These are phyloP conservation scores for Cantharis nigra DNA, from an alignment of 2,888 invertebrate genomes.

Conservation along the genomic window DNA sequence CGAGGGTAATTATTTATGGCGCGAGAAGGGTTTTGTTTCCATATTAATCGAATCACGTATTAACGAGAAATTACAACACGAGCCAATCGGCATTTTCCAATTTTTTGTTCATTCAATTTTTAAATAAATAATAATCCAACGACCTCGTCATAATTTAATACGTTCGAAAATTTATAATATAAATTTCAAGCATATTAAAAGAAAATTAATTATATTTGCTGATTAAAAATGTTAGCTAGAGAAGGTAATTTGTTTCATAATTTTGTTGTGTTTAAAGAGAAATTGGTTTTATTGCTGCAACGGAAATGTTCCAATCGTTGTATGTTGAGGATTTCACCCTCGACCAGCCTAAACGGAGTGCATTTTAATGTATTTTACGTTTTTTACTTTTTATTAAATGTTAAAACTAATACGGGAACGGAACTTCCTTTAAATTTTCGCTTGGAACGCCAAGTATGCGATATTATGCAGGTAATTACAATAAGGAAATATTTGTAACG, in stretches of 20 bases:
- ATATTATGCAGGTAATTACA: background rate
- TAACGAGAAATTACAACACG: constrained; percentile 11
- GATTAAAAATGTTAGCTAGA: background rate
- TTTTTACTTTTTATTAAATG: background rate
- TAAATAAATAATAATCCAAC: background rate
- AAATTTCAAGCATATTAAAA: background rate
- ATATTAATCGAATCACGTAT: constrained; percentile 31
- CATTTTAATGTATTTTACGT: background rate
- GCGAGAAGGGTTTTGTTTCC: constrained; percentile 6
- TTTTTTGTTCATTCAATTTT: background rate
- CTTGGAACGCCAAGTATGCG: background rate
- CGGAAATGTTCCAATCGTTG: background rate
- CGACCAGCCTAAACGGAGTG: background rate
- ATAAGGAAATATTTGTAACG: background rate
- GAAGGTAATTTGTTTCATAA: background rate
- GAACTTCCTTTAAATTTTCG: background rate
- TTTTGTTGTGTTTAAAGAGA: background rate
- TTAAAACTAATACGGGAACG: background rate
- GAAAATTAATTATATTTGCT: background rate
- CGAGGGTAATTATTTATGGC: constrained; percentile 5
- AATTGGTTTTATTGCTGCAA: background rate
- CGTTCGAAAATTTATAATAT: background rate
- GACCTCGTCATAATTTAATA: background rate
- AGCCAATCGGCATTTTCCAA: background rate
- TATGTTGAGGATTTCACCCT: background rate